Evolutionary conservation across 1,140 invertebrate species (phyloP).

Genomic region (Chymomyza costata): DNA sequence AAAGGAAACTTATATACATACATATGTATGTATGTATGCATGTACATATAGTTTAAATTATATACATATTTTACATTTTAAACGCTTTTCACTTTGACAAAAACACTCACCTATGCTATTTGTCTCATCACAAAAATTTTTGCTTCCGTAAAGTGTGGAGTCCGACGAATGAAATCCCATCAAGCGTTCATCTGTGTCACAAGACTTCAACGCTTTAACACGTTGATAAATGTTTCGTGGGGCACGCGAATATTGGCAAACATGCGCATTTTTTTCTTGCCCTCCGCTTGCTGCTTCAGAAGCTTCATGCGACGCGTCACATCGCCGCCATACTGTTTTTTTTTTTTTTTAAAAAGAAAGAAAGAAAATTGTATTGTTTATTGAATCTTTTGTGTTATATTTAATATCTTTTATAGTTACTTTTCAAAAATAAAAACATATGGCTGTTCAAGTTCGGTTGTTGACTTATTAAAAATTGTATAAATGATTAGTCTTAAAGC

Average conservation of each 20-base stretch:
- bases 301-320: slow-evolving; percentile 93
- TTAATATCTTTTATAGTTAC: too few species aligned
- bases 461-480: too few species aligned
- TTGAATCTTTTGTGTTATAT: slow-evolving; percentile 17
- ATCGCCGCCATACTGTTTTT: slow-evolving; percentile 95
- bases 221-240: slow-evolving; percentile 94
- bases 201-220: slow-evolving; percentile 84
- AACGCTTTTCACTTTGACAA: too few species aligned
- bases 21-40: slow-evolving; percentile 2
- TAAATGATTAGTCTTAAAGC: too few species aligned
- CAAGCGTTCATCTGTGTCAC: too few species aligned
- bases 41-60: too few species aligned
- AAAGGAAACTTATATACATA: neutral
- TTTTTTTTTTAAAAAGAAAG: too few species aligned
- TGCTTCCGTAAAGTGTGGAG: slow-evolving; percentile 6
- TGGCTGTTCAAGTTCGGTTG: too few species aligned
- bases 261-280: slow-evolving; percentile 94
- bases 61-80: too few species aligned
- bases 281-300: slow-evolving; percentile 91
- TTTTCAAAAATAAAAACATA: too few species aligned
- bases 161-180: too few species aligned
- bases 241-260: slow-evolving; percentile 93
- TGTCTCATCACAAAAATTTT: slow-evolving; percentile 17
- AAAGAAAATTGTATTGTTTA: slow-evolving; percentile 19
- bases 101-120: too few species aligned